Evolutionary conservation across 1,140 invertebrate species (phyloP), one percentile per base, ranked within the genome.

Genomic region (Steinernema feltiae): DNA sequence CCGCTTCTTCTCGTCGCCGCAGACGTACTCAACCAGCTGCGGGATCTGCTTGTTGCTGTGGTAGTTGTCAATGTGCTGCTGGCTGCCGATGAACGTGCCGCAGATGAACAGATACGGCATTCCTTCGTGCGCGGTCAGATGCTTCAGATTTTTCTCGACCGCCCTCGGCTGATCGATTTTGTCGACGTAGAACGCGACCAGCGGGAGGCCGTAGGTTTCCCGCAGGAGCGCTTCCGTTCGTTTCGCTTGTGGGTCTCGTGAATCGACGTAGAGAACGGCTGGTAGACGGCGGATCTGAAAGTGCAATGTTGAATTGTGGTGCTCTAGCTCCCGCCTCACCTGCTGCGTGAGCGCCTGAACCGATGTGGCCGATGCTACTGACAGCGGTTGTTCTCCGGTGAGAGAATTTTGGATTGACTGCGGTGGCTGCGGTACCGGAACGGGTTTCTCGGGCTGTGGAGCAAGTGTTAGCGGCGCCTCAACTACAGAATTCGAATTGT

Each of bases 71-170:
- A 85, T 84, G 73, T 85, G 84, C 48, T 85, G 74, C 74, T 83
- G 70, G 83, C 84, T 86, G 78, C 83, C 83, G 72, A 85, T 85
- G 72, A 85, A 85, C 15, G 84, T 85, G n/a, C 85, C 85, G 73
- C 84, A 85, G 77, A 85, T 86, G 63, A 85, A 85, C 17, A 85
- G 72, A 41, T 86, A 85, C 7, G 85, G 84, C 30, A 86, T 21
- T n/a, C 81, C 83, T 15, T 82, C 79, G 73, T 84, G 82, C 27
- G 83, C 84, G 24, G 84, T 85, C 69, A 85, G 71, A 48, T 86
- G 81, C 32, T 83, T 75, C 27, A 85, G 73, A 73, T 85, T 79
- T 30, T 76, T 73, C 69, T 84, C 74, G 18, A 86, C 83, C 12
- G 73, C 41, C 32, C 76, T 76, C 21, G 83, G 78, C 18, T 81